Evolutionary conservation across 2,113 vertebrate species (phyloP).

Genomic region (Myrmophylax atrothorax): DNA sequence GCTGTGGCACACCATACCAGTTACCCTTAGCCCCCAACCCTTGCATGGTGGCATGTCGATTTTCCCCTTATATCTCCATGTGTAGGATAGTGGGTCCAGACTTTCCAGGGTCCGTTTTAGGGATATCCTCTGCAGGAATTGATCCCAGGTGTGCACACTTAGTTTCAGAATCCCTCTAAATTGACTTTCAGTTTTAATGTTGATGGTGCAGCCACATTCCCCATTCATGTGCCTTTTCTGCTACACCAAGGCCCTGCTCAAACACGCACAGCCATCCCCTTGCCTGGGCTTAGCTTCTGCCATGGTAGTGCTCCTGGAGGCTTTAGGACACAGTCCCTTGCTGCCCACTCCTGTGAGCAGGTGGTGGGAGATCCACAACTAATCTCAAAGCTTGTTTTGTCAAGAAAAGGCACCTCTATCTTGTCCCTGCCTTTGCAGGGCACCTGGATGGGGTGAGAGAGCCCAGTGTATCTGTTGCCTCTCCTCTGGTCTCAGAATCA

Average conservation of each 20-base stretch:
- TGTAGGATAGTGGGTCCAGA: not conserved
- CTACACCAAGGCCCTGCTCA: not conserved
- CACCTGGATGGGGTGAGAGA: not conserved
- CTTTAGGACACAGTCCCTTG: not conserved
- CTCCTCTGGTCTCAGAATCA: not conserved
- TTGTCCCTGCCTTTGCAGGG: not conserved
- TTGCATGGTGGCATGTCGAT: not conserved
- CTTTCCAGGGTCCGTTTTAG: not conserved
- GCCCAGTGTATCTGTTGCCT: not conserved
- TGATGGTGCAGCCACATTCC: not conserved
- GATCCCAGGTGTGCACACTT: not conserved
- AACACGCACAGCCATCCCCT: fast-evolving
- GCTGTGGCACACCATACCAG: not conserved
- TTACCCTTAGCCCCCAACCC: not conserved
- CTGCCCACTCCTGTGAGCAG: not conserved
- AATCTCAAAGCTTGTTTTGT: not conserved
- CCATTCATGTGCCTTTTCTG: not conserved
- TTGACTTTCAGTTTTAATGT: not conserved
- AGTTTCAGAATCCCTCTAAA: not conserved
- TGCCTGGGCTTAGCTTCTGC: not conserved
- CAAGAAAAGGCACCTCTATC: not conserved
- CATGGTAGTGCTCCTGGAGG: not conserved
- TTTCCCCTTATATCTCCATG: not conserved
- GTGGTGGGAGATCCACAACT: not conserved
- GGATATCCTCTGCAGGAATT: not conserved